Percentiles rank a stretch among this genome's conserved stretches.
Evolutionary conservation across 92 coral and sea anemone genomes (phyloP).

Genomic region (Epizoanthus rinbou): DNA sequence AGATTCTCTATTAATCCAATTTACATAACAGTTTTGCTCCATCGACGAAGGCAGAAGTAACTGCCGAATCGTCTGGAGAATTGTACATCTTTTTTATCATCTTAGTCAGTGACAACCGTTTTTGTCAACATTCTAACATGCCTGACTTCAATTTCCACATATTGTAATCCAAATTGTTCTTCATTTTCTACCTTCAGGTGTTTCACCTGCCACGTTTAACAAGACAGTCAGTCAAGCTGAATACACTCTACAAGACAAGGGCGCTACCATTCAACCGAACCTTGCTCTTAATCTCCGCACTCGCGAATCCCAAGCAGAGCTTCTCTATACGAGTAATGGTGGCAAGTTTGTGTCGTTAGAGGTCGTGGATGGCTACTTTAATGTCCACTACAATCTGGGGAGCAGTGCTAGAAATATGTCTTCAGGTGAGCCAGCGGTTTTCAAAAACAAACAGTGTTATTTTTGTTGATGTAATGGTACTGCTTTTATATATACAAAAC

Average conservation of each 20-base stretch:
- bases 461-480: no score
- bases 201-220: conserved; percentile 78
- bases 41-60: no score
- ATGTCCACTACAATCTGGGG: conserved; percentile 51
- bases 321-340: conserved; percentile 53
- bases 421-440: conserved; percentile 60
- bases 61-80: no score
- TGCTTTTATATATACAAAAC: no score
- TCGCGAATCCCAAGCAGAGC: conserved; percentile 56
- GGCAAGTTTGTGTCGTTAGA: conserved; percentile 54
- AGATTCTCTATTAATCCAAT: no score
- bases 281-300: conserved; percentile 68
- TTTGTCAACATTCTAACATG: no score
- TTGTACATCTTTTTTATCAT: no score
- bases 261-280: conserved; percentile 33
- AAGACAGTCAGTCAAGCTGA: conserved; percentile 64
- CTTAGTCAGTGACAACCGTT: no score
- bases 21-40: no score
- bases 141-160: no score
- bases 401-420: conserved; percentile 52
- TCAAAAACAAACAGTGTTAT: no score
- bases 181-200: conserved; percentile 56
- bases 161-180: not conserved
- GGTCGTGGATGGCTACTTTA: conserved; percentile 56
- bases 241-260: conserved; percentile 55